Percentiles rank a stretch among this genome's conserved stretches.
phyloP scores from a whole-genome alignment of 53 echinoderm and acorn worm species.

The Glandiceps talaboti region DNA sequence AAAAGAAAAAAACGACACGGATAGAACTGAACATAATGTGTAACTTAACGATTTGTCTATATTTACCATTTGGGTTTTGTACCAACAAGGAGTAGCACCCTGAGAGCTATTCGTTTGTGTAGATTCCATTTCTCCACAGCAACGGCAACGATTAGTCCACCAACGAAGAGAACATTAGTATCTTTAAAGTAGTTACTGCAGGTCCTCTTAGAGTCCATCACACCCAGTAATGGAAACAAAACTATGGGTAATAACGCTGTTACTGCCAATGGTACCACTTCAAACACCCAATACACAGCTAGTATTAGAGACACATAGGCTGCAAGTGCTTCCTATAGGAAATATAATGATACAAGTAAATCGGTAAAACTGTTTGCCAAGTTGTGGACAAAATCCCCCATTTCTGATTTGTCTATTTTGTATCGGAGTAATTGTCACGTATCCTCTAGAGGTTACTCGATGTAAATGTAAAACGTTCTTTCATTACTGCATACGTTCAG shows the following conservation, averaged over 20 bases:
- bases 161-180: constrained; percentile 66
- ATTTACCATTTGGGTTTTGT: constrained; percentile 67
- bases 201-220: constrained; percentile 52
- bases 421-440: too few species aligned
- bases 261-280: constrained; percentile 68
- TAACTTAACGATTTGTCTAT: too few species aligned
- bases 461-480: too few species aligned
- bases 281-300: constrained; percentile 78
- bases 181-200: constrained; percentile 84
- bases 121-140: constrained; percentile 88
- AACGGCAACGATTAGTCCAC: constrained; percentile 70
- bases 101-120: constrained; percentile 70
- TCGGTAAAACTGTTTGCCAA: too few species aligned
- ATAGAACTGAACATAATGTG: too few species aligned
- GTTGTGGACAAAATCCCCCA: too few species aligned
- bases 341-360: too few species aligned
- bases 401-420: too few species aligned
- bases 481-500: too few species aligned
- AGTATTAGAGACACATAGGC: constrained; percentile 65
- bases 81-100: constrained; percentile 64
- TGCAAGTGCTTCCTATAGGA: not conserved
- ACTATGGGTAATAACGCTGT: constrained; percentile 83
- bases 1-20: too few species aligned
- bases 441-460: too few species aligned
- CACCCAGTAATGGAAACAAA: constrained; percentile 78